Evolutionary conservation across 1,140 invertebrate genomes (phyloP).

Genomic region (Protaetia brevitarsis): DNA sequence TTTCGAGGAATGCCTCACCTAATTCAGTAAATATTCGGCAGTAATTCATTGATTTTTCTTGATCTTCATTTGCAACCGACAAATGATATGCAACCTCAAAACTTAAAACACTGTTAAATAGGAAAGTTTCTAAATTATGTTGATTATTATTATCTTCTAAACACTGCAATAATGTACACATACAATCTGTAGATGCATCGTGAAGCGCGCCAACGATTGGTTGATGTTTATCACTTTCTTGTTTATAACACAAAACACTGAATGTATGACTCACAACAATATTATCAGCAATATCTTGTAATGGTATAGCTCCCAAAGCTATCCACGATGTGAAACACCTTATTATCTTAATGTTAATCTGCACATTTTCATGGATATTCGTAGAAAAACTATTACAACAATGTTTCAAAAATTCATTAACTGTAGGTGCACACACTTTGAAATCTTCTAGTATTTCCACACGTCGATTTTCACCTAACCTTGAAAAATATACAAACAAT

Average conservation of each 20-base stretch:
- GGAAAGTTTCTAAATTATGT: constrained; percentile 63
- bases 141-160: constrained; percentile 74
- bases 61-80: constrained; percentile 89
- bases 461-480: constrained; percentile 86
- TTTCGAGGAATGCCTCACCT: constrained; percentile 84
- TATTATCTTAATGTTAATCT: constrained; percentile 61
- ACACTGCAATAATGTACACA: constrained; percentile 79
- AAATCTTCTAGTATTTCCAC: constrained; percentile 79
- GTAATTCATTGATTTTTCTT: constrained; percentile 87
- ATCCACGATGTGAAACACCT: constrained; percentile 81
- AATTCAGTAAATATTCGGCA: constrained; percentile 94
- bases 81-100: constrained; percentile 86
- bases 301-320: constrained; percentile 65
- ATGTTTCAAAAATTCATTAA: constrained; percentile 73
- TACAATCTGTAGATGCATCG: constrained; percentile 86
- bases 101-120: constrained; percentile 78
- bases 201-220: constrained; percentile 66
- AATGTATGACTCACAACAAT: constrained; percentile 67
- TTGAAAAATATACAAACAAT: constrained; percentile 39
- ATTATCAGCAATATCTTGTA: constrained; percentile 64
- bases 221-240: constrained; percentile 45
- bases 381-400: constrained; percentile 60
- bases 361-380: constrained; percentile 53
- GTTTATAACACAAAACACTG: constrained; percentile 59
- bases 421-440: constrained; percentile 60